Conservation (phyloP, 2,888 invertebrate genomes). For the Apamea crenata region DNA sequence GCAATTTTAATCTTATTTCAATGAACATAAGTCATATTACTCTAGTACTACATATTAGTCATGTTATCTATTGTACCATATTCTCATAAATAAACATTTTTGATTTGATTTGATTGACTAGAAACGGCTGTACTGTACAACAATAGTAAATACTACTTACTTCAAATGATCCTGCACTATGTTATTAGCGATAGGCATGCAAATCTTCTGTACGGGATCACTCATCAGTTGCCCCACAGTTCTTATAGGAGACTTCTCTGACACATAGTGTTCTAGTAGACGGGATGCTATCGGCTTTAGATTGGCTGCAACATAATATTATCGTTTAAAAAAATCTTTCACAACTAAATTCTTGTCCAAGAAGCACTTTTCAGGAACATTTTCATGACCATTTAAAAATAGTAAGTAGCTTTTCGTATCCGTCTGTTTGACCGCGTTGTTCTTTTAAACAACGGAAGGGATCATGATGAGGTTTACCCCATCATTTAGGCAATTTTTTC, state of each 20-base stretch:
- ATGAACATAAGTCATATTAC: too few relatives aligned
- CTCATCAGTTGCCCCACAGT: constrained; percentile 86
- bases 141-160: constrained; percentile 65
- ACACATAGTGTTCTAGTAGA: constrained; percentile 83
- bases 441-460: too few relatives aligned
- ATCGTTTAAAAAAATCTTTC: not conserved
- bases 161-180: constrained; percentile 87
- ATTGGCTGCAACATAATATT: constrained; percentile 77
- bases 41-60: too few relatives aligned
- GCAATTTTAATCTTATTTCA: too few relatives aligned
- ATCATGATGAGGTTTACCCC: too few relatives aligned
- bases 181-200: constrained; percentile 84
- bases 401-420: too few relatives aligned
- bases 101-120: too few relatives aligned
- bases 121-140: not conserved
- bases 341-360: not conserved
- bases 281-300: constrained; percentile 84
- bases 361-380: not conserved
- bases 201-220: constrained; percentile 83
- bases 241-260: constrained; percentile 85
- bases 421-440: too few relatives aligned
- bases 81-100: too few relatives aligned
- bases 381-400: too few relatives aligned
- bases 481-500: too few relatives aligned
- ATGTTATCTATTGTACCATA: too few relatives aligned